Conservation (phyloP, 2,888 invertebrate species). For the Drosophila stalkeri region DNA sequence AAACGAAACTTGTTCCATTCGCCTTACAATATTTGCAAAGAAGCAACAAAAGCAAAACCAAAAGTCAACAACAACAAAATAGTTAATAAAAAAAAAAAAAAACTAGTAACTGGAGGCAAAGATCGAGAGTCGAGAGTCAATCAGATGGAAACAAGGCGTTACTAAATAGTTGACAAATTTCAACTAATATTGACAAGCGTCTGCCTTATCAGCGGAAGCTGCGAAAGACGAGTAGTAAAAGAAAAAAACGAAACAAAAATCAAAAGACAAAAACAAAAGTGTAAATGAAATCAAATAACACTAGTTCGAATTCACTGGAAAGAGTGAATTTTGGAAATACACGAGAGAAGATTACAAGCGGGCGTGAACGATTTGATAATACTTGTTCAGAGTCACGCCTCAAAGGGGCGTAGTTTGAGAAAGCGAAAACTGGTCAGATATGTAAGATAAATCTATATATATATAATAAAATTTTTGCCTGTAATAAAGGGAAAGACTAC, state of each 20-base stretch:
- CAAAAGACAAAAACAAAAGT: neutral
- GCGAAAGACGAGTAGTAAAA: conserved; percentile 4
- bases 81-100: conserved; percentile 22
- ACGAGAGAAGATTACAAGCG: neutral
- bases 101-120: conserved; percentile 11
- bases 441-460: too few relatives aligned
- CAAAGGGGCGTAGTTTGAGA: too few relatives aligned
- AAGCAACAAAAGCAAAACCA: conserved; percentile 14
- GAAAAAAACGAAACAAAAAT: neutral
- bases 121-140: conserved; percentile 9
- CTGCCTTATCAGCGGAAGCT: conserved; percentile 43
- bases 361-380: neutral
- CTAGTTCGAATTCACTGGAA: neutral
- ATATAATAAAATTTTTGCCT: too few relatives aligned
- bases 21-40: conserved; percentile 35
- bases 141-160: conserved; percentile 10
- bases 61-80: conserved; percentile 29
- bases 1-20: conserved; percentile 27
- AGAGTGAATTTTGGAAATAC: neutral
- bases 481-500: too few relatives aligned
- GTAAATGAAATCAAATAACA: neutral
- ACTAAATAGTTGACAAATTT: conserved; percentile 37
- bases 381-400: neutral
- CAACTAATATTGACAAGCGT: conserved; percentile 30
- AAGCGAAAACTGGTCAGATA: too few relatives aligned